Evolutionary conservation across 2,113 vertebrate species (phyloP).

Genomic region (Monarcha castaneiventris): DNA sequence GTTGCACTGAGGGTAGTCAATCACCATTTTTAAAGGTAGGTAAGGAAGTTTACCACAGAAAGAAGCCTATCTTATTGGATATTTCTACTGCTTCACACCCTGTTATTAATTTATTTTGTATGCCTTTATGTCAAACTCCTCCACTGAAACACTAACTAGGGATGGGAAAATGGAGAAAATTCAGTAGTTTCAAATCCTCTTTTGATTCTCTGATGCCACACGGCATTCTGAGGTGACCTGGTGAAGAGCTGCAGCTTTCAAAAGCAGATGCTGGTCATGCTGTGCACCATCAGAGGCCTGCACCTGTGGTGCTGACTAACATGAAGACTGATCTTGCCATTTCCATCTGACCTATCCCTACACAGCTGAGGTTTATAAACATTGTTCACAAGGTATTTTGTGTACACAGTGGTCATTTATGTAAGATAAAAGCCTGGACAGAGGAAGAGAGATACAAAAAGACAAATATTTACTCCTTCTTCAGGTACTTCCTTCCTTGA

Average conservation of each 20-base stretch:
- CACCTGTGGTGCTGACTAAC: not conserved
- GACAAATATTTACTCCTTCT: not conserved
- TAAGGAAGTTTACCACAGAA: not conserved
- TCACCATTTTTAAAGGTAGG: not conserved
- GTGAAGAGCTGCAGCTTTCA: not conserved
- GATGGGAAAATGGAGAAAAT: not conserved
- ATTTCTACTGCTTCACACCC: not conserved
- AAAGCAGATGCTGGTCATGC: not conserved
- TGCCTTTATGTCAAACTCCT: not conserved
- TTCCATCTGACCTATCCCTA: not conserved
- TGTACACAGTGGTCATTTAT: not conserved
- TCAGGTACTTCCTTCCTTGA: not conserved
- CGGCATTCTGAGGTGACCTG: fast-evolving
- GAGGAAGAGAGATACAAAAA: not conserved
- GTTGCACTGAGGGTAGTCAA: not conserved
- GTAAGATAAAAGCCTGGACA: not conserved
- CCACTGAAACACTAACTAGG: not conserved
- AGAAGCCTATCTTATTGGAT: not conserved
- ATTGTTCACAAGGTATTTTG: not conserved
- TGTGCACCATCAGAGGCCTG: not conserved
- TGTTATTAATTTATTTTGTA: not conserved
- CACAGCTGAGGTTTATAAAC: not conserved
- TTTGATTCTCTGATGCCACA: not conserved
- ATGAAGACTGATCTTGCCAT: not conserved
- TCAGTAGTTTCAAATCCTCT: not conserved